Evolutionary conservation across 2,888 invertebrate species (phyloP), one percentile per base, ranked within the genome.

Genomic region (Habrosyne pyritoides): DNA sequence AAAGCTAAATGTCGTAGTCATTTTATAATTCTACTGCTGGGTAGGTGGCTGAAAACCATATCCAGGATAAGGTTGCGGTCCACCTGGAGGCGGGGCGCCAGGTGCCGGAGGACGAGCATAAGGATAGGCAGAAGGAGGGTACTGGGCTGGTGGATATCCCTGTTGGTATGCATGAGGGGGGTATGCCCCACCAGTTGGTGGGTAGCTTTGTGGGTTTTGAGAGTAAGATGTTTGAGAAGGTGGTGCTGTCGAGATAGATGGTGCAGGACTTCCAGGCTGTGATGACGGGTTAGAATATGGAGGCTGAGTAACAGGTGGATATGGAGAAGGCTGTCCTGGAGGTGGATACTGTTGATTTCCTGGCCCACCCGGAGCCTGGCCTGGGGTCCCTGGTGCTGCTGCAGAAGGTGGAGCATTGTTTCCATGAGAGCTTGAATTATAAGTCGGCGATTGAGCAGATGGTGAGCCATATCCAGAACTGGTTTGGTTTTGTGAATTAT

Each of bases 1-100:
- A 8, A 42, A 42, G 8, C 42, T 36, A n/a, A 42, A 18, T 42
- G 42, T 42, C 14, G 18, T 18, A 42, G 18, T 53, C 21, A 57
- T 24, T 57, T 57, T 53, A 51, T 22, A 56, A n/a, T n/a, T 33
- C 66, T 81, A 89, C 72, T 94, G 95, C 81, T 95, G 95, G 28
- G 95, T 94, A 52, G 96, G 96, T 60, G 97, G 97, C 73, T 97
- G 96, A 79, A 96, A 96, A 53, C 96, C 95, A 79, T 96, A 97
- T 42, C 96, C 95, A 7, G 94, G 95, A 79, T 97, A 97, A 59
- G 95, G 95, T 64, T 96, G 95, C 6, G 96, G 94, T 7, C 94
- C 96, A 21, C 95, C 95, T 4, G 95, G 95, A 61, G 96, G 96
- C 2, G 95, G 96, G 5, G 94, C 94, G 1, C 94, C 94, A 2